Evolutionary conservation across 2,797 vertebrate species (phyloP), one percentile per base, ranked within the genome.

Genomic region (Taeniopygia guttata): DNA sequence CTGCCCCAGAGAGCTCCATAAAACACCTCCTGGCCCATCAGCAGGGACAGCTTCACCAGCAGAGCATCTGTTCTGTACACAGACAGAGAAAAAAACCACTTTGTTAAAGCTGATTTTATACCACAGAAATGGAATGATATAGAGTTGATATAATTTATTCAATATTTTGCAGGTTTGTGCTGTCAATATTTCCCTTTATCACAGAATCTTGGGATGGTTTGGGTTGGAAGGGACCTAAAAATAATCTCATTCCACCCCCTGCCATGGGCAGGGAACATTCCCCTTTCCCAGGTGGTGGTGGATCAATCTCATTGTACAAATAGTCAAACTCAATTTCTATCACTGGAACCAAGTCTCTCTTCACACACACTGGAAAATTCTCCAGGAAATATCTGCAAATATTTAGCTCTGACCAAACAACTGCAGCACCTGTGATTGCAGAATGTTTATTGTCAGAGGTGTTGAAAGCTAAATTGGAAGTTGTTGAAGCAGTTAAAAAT

Each of bases 1-100:
- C 98, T 98, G 43, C 99, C 99, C 99, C 99, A 99, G 5, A 99
- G 98, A 1, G 98, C 98, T 0, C 98, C 98, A 27, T 99, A 99
- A 94, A 99, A 99, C 32, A 98, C 98, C 93, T 99, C 98, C 95
- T 98, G 98, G 54, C 99, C 99, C 88, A 99, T 98, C 77, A 99
- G 96, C 94, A 98, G 77, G 0, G 99, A 99, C 84, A 99, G 97
- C 95, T 97, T 98, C 96, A 99, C 93, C 68, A 99, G 98, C 96
- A 99, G 94, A 7, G 98, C 95, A 25, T 99, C 99, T 9, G 99
- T 99, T 94, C 99, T 99, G 97, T 59, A 69, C 1, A 2, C 27
- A 63, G 79, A 4, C 7, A 51, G 18, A 7, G 32, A n/a, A n/a
- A 26, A 81, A 79, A 70, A 30, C 0, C 18, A 15, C 7, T 14